A percentile compares a stretch with the other conserved stretches of the same genome.
These are phyloP conservation scores for Standfussiana lucernea DNA, from an alignment of 2,888 invertebrate species.

Conservation along the genomic window DNA sequence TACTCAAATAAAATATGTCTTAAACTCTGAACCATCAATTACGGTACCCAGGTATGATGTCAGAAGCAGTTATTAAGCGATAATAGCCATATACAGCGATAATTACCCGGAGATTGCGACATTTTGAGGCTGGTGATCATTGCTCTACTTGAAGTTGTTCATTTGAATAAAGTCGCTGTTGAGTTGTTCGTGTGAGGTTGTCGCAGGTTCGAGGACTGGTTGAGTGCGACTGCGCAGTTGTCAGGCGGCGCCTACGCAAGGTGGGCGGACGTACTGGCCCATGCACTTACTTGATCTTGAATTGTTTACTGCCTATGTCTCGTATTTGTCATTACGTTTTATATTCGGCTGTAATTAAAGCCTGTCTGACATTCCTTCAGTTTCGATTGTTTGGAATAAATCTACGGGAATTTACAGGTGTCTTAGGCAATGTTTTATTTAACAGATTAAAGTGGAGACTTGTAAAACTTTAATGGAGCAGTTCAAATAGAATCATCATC, in stretches of 20 bases:
- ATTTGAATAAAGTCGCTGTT: conserved; percentile 78
- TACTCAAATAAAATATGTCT: conserved; percentile 44
- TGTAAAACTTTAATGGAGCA: not conserved
- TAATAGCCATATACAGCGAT: conserved; percentile 48
- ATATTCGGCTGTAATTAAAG: conserved; percentile 38
- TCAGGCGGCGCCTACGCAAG: conserved; percentile 66
- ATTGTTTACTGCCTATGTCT: conserved; percentile 60
- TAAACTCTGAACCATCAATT: conserved; percentile 41
- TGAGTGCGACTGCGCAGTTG: conserved; percentile 46
- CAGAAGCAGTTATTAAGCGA: conserved; percentile 48
- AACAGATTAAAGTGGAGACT: not conserved
- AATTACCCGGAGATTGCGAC: conserved; percentile 65
- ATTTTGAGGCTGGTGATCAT: conserved; percentile 59
- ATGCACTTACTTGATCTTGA: conserved; percentile 70
- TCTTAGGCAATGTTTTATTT: not conserved
- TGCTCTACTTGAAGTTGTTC: conserved; percentile 73
- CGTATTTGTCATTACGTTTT: conserved; percentile 57
- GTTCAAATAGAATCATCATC: not conserved
- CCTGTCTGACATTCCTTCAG: conserved; percentile 21
- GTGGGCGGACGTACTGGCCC: conserved; percentile 72
- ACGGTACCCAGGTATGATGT: conserved; percentile 38
- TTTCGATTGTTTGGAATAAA: conserved; percentile 23
- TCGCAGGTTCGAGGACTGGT: conserved; percentile 61
- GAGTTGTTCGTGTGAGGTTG: conserved; percentile 64
- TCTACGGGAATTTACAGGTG: not conserved